These are phyloP conservation scores for Tachycineta bicolor DNA, from an alignment of 2,113 vertebrate genomes.

Conservation along the genomic window DNA sequence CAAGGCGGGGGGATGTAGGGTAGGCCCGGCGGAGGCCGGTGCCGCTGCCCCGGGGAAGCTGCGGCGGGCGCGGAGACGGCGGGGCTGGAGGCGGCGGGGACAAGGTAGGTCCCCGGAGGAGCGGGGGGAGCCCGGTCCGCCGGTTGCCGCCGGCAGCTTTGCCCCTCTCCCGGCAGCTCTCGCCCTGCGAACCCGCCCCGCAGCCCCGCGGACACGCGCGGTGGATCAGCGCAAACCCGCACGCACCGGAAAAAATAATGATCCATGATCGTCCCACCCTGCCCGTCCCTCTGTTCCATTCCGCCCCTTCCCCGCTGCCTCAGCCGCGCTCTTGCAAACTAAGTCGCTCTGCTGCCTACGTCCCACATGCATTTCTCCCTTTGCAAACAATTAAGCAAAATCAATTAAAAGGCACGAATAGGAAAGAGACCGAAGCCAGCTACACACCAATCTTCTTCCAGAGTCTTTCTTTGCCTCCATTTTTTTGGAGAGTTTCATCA, in stretches of 20 bases:
- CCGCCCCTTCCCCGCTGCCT: slow-evolving; percentile 38
- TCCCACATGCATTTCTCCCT: slow-evolving; percentile 47
- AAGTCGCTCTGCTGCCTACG: neutral
- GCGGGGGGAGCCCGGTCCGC: neutral
- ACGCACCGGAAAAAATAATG: neutral
- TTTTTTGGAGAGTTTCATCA: slow-evolving; percentile 85
- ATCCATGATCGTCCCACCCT: slow-evolving; percentile 33
- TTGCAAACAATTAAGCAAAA: slow-evolving; percentile 44
- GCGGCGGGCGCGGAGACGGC: neutral
- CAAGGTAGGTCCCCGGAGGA: slow-evolving; percentile 20
- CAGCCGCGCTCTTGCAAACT: slow-evolving; percentile 14
- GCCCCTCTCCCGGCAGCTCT: slow-evolving; percentile 11
- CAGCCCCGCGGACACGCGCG: slow-evolving; percentile 44
- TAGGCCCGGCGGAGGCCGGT: slow-evolving; percentile 46
- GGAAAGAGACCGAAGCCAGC: slow-evolving; percentile 65
- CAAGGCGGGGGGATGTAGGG: neutral
- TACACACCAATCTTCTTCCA: slow-evolving; percentile 96
- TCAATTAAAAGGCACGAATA: slow-evolving; percentile 70
- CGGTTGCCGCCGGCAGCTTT: slow-evolving; percentile 18
- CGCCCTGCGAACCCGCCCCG: slow-evolving; percentile 43
- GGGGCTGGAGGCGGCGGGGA: neutral
- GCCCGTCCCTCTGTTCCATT: slow-evolving; percentile 67
- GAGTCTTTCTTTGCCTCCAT: slow-evolving; percentile 89
- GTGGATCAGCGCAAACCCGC: slow-evolving; percentile 25
- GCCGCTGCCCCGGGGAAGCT: neutral